Base-by-base conservation (phyloP, 2,797 vertebrate genomes). In the Lates japonicus region DNA sequence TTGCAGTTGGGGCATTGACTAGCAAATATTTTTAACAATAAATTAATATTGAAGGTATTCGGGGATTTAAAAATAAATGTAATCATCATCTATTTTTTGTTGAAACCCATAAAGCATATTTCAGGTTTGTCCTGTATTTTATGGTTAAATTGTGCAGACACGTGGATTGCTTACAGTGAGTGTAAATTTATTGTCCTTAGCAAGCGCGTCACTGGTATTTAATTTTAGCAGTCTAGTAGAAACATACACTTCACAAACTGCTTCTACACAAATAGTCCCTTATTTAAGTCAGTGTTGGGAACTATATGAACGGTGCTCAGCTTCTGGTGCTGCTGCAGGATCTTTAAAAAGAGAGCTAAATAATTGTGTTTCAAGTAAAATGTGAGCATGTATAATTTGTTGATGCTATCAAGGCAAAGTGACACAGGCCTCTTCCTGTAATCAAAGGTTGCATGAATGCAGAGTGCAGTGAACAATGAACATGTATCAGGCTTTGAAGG, bases 141-240 rank as follows among this genome's bases (percentile, higher is more conserved):
- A 33, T 25, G 2, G 14, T 59, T 51, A 35, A 44, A 52, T 64
- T 59, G 9, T 39, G 16, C 51, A n/a, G 22, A 51, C 7, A 1
- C 37, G 7, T 29, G n/a, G 0, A 37, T 74, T 20, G 19, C 39
- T 48, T 12, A 12, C 44, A 25, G 19, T 4, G 7, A 57, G n/a
- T 13, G 5, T 29, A 31, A 29, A 29, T 25, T 44, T 29, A 59
- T 13, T 59, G 16, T 73, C 2, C 9, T 2, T n/a, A n/a, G n/a
- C n/a, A n/a, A 55, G 7, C 48, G 1, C 37, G 17, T 31, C 63
- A 17, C 22, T 25, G 17, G 37, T 29, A n/a, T 42, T 44, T 5
- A 29, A 37, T 78, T 68, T 67, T 22, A 33, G 31, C 42, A 13
- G 44, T 33, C 41, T n/a, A 69, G 20, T 31, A n/a, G 3, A 55